These are phyloP conservation scores for Luscinia luscinia DNA, from an alignment of 2,797 vertebrate species.

Conservation along the genomic window DNA sequence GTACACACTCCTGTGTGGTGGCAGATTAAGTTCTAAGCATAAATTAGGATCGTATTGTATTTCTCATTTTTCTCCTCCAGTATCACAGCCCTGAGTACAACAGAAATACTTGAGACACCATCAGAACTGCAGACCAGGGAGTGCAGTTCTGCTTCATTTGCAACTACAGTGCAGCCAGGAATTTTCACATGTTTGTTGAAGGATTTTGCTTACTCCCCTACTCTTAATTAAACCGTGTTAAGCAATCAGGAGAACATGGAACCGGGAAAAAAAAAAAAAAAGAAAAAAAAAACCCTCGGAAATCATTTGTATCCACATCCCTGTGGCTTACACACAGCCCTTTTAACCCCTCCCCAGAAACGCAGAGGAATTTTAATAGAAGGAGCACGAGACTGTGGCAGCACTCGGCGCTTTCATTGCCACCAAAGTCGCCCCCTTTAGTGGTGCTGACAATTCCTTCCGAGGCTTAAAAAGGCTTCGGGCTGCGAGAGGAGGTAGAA, in stretches of 20 bases:
- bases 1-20: not conserved
- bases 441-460: not conserved
- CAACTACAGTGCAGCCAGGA: slow-evolving; percentile 4
- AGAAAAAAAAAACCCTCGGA: not conserved
- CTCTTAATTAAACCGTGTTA: slow-evolving; percentile 7
- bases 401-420: not conserved
- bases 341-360: slow-evolving; percentile 26
- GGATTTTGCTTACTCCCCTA: not conserved
- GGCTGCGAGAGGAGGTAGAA: not conserved
- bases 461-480: not conserved
- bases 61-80: not conserved
- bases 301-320: slow-evolving; percentile 6
- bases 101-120: not conserved
- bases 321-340: slow-evolving; percentile 8
- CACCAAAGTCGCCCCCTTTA: not conserved
- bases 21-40: slow-evolving; percentile 7
- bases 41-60: slow-evolving; percentile 10
- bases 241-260: not conserved
- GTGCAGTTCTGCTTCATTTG: slow-evolving; percentile 23
- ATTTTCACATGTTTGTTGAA: slow-evolving; percentile 1
- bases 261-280: not conserved
- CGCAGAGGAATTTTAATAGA: slow-evolving; percentile 20
- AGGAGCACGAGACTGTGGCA: not conserved
- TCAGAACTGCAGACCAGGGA: not conserved
- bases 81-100: not conserved